Evolutionary conservation across 2,888 invertebrate genomes (phyloP).

Genomic region (Leptothorax acervorum): DNA sequence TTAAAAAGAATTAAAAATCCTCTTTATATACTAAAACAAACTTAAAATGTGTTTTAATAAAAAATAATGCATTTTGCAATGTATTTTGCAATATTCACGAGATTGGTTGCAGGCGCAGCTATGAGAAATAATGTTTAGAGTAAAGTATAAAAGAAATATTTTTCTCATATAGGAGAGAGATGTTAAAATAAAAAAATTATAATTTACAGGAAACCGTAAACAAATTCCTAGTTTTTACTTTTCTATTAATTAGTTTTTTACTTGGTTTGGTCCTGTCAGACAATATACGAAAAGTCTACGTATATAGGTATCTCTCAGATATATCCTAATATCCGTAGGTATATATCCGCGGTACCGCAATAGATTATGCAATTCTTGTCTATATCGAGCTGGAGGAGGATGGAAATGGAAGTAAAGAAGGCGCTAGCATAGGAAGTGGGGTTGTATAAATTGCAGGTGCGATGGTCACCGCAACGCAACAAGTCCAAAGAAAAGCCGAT

Average conservation of each 20-base stretch:
- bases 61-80: not conserved
- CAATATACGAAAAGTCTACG: not conserved
- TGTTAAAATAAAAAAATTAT: not conserved
- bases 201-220: not conserved
- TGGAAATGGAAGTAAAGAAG: not conserved
- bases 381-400: not conserved
- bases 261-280: too few species aligned
- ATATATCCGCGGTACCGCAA: not conserved
- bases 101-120: not conserved
- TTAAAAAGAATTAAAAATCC: not conserved
- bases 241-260: not conserved
- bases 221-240: not conserved
- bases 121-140: not conserved
- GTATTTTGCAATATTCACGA: not conserved
- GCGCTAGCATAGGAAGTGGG: not conserved
- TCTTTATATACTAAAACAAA: not conserved
- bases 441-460: slow-evolving; percentile 38
- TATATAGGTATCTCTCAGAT: not conserved
- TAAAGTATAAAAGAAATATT: not conserved
- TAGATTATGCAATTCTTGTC: slow-evolving; percentile 21
- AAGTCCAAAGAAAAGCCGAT: slow-evolving; percentile 41
- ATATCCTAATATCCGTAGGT: not conserved
- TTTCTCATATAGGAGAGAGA: not conserved
- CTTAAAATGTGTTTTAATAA: not conserved
- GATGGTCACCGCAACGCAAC: slow-evolving; percentile 39